Percentiles rank a stretch among this genome's conserved stretches.
Evolutionary conservation across 2,888 invertebrate species (phyloP).

Genomic region (Sesamia inferens): DNA sequence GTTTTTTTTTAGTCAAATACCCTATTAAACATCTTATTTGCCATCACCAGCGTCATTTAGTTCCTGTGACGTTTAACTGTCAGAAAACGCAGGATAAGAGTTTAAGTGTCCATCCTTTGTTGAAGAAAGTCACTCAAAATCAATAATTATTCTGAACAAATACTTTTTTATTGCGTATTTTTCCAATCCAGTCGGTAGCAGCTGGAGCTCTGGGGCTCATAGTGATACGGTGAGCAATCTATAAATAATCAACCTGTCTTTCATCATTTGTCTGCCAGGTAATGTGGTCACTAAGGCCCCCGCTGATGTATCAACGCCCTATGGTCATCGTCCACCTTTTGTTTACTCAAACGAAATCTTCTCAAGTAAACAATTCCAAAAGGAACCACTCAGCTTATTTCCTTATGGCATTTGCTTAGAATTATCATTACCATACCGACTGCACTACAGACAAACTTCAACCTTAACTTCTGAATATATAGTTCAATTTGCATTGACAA

Average conservation of each 20-base stretch:
- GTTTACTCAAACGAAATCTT: conserved; percentile 69
- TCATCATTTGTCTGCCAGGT: conserved; percentile 13
- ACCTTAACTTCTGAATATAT: conserved; percentile 70
- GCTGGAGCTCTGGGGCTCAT: too few species aligned
- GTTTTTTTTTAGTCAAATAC: too few species aligned
- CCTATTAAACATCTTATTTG: too few species aligned
- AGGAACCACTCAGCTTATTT: conserved; percentile 79
- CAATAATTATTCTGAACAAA: neutral
- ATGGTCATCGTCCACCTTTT: conserved; percentile 67
- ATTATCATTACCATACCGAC: conserved; percentile 81
- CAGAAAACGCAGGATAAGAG: too few species aligned
- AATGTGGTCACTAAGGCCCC: conserved; percentile 28
- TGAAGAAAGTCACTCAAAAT: too few species aligned
- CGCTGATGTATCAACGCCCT: conserved; percentile 48
- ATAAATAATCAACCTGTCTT: conserved; percentile 13
- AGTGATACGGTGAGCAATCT: neutral
- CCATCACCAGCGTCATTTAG: too few species aligned
- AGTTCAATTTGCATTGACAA: conserved; percentile 71
- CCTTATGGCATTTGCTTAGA: conserved; percentile 86
- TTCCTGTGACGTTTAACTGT: too few species aligned
- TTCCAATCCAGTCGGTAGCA: neutral
- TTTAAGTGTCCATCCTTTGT: too few species aligned
- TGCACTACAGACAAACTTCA: conserved; percentile 68
- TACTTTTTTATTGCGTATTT: neutral
- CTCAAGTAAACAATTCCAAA: conserved; percentile 77